These are phyloP conservation scores for Dolomedes plantarius DNA, from an alignment of 2,888 invertebrate genomes.

Conservation along the genomic window DNA sequence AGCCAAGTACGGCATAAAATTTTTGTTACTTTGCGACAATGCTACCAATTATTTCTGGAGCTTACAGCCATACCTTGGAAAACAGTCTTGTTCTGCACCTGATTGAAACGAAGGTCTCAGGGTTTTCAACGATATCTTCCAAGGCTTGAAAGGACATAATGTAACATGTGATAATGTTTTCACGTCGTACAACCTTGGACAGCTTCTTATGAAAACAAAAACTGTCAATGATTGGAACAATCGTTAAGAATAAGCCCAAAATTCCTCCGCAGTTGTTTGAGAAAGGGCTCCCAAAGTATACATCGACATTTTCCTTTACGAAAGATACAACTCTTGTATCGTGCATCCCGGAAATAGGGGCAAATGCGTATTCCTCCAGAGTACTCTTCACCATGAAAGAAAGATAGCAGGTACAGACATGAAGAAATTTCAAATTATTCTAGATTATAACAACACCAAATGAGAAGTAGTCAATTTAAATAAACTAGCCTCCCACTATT, in stretches of 20 bases:
- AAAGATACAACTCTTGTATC: constrained; percentile 9
- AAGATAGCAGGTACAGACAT: constrained; percentile 24
- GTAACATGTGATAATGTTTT: constrained; percentile 1
- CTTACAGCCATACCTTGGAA: constrained; percentile 1
- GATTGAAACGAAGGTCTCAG: constrained; percentile 21
- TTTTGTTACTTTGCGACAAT: constrained; percentile 13
- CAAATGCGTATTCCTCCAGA: constrained; percentile 17
- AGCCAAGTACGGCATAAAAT: too few species aligned
- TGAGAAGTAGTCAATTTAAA: too few species aligned
- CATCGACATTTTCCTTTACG: constrained; percentile 16
- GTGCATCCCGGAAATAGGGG: too few species aligned
- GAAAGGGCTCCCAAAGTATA: constrained; percentile 4
- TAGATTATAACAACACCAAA: too few species aligned
- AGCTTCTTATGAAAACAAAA: constrained; percentile 7
- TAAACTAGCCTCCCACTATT: too few species aligned
- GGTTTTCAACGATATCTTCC: constrained; percentile 14
- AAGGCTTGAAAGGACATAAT: not conserved
- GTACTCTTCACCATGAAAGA: constrained; percentile 12
- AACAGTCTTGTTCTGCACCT: constrained; percentile 15
- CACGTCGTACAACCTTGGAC: not conserved
- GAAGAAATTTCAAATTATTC: too few species aligned
- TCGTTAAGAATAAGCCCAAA: not conserved
- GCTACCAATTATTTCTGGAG: constrained; percentile 10
- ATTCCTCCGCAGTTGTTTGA: constrained; percentile 5
- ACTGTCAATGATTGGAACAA: not conserved